Base-by-base conservation (phyloP, 2,113 vertebrate species). In the Apteryx owenii region DNA sequence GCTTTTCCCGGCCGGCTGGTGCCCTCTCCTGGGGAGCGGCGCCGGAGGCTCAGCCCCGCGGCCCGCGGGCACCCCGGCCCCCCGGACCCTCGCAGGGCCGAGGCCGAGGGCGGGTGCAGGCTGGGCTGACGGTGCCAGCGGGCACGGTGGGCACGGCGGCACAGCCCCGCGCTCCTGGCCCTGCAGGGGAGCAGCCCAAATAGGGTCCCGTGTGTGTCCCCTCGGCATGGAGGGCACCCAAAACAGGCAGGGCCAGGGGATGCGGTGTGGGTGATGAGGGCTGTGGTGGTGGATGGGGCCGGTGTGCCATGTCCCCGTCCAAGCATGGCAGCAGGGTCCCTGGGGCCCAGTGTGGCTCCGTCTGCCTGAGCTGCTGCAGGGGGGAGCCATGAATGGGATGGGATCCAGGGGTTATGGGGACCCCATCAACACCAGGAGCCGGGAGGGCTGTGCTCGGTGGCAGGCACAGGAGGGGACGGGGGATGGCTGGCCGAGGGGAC, bases 1-100 rank as follows among this genome's bases (percentile, higher is more conserved):
- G 23, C 54, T 75, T 96, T 90, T 56, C 79, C 26, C 4, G 18
- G 90, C 26, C 7, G 3, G 19, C 53, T 95, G 93, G 93, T 95
- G 96, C 96, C 96, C 96, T 96, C 96, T 97, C 66, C 94, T 93
- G 96, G 94, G 81, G 33, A 92, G 1, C 14, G 3, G 6, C 4
- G 5, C 80, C 9, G 18, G 21, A 60, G 22, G 42, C 71, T 15
- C 36, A 61, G 51, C 44, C 48, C 3, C 14, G 3, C 1, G 2
- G 33, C 65, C 5, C 2, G 21, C 12, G 12, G 4, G 15, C 25
- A n/a, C 14, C 31, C 19, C 2, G 0, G 44, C 14, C 44, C 44
- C 46, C 46, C 66, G 44, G 44, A 16, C 44, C 46, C 46, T 77
- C 0, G 0, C 12, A 0, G 6, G 56, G 36, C n/a, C 3, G 18